Evolutionary conservation across 2,888 invertebrate genomes (phyloP).

Genomic region (Lymantria dispar): DNA sequence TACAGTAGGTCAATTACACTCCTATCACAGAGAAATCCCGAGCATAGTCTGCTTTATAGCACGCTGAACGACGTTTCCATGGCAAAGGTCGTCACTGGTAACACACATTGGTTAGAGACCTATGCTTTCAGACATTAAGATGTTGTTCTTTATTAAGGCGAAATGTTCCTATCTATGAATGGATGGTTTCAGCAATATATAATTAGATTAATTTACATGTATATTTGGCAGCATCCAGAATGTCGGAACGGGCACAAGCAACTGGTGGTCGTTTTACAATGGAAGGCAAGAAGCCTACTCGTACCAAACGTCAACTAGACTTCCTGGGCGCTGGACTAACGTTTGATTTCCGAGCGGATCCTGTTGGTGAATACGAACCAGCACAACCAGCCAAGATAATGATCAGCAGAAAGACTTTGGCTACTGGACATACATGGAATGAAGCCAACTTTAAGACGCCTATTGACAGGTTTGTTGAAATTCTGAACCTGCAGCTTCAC

Average conservation of each 20-base stretch:
- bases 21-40: no score
- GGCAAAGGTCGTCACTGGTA: no score
- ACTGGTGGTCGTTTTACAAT: conserved; percentile 52
- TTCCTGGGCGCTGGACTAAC: conserved; percentile 62
- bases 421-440: conserved; percentile 75
- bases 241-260: conserved; percentile 61
- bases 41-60: no score
- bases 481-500: neutral
- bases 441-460: conserved; percentile 75
- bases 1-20: no score
- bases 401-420: conserved; percentile 74
- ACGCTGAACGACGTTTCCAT: no score
- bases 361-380: conserved; percentile 62
- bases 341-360: conserved; percentile 49
- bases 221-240: conserved; percentile 52
- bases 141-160: no score
- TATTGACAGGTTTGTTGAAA: conserved; percentile 58
- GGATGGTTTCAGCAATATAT: no score
- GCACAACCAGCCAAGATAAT: conserved; percentile 71
- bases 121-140: no score
- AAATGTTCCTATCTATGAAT: no score
- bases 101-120: no score
- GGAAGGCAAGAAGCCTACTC: conserved; percentile 54
- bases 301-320: conserved; percentile 68
- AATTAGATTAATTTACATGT: no score